Base-by-base conservation (phyloP, 23 tunicate genomes). In the Corella eumyota region DNA sequence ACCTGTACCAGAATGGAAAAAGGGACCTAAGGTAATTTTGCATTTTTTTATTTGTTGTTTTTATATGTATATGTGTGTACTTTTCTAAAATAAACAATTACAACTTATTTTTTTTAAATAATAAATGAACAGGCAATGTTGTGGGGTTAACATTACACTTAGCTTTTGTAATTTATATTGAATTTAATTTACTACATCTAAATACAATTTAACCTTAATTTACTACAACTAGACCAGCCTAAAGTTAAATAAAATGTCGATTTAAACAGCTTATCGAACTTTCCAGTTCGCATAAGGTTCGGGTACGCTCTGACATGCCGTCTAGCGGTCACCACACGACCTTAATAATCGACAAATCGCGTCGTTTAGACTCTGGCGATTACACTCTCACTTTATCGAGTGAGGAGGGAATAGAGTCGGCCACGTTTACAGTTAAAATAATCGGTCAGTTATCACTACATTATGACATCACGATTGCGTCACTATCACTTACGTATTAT, bases 1-100 rank as follows among this genome's bases (percentile, higher is more conserved):
- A 0, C 97, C 97, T 1, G 75, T 69, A 22, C 74, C 82, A 11
- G 91, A 80, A 69, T 90, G 97, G 97, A 73, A 74, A 32, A 80
- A 74, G 37, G 97, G 91, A 30, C 91, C 90, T 31, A 77, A 90
- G 82, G 97, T 80, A 58, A 20, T 26, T n/a, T 26, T n/a, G n/a
- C n/a, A n/a, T n/a, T n/a, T n/a, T n/a, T n/a, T n/a, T n/a, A n/a
- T n/a, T n/a, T 53, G 59, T 13, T 11, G 49, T 44, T 11, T 11
- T 11, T 17, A 44, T 44, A 44, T 44, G 49, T 44, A 44, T 17
- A 11, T 11, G 15, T 11, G 49, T 13, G 49, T 17, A 44, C 17
- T 11, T 17, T 44, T 44, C 13, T 13, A 11, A 44, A 11, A 44
- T 13, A 44, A 44, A 44, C 49, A 13, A 11, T 11, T 13, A 11